A percentile compares a stretch with the other conserved stretches of the same genome.
These are phyloP conservation scores for Gymnobelideus leadbeateri DNA, from an alignment of 2,113 vertebrate genomes.

Conservation along the genomic window DNA sequence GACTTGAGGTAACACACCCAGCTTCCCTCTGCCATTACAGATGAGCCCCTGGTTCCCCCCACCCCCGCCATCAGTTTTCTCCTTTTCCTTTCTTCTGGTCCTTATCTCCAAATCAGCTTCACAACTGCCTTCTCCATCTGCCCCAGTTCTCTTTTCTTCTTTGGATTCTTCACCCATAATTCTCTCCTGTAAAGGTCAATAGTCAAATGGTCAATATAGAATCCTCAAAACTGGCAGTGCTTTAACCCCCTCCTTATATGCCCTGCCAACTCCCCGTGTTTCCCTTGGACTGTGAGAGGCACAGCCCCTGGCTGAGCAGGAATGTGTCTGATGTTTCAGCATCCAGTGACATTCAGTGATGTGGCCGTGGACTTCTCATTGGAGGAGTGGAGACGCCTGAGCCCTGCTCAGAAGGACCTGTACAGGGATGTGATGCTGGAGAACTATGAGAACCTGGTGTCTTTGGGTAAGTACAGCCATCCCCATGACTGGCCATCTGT, in stretches of 20 bases:
- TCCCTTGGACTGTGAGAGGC: not conserved
- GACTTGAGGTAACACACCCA: not conserved
- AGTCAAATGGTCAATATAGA: not conserved
- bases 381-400: constrained; percentile 60
- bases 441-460: constrained; percentile 64
- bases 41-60: too few relatives aligned
- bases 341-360: constrained; percentile 44
- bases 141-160: too few relatives aligned
- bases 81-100: too few relatives aligned
- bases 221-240: not conserved
- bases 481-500: fast-evolving
- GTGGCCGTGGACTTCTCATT: constrained; percentile 42
- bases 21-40: not conserved
- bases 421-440: constrained; percentile 68
- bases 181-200: too few relatives aligned
- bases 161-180: not conserved
- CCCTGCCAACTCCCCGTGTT: too few relatives aligned
- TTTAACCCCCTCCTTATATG: not conserved
- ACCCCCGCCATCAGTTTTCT: too few relatives aligned
- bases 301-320: not conserved
- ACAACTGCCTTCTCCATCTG: too few relatives aligned
- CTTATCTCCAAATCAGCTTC: too few relatives aligned
- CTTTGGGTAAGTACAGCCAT: constrained; percentile 50
- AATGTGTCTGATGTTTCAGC: not conserved
- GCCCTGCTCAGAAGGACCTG: constrained; percentile 44